phyloP scores from a whole-genome alignment of 2,888 invertebrate genomes.

The Aethes cnicana region DNA sequence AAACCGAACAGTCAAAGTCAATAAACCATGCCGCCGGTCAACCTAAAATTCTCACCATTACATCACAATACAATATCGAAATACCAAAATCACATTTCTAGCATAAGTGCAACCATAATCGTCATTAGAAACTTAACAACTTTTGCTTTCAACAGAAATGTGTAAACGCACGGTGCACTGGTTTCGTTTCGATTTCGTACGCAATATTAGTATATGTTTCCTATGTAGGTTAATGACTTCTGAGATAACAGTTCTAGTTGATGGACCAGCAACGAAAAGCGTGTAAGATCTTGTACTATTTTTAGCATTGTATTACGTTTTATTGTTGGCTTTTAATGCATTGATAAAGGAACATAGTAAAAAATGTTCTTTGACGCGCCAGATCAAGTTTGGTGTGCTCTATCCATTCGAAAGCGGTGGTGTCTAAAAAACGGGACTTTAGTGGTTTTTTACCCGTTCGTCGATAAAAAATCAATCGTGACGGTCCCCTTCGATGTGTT shows the following conservation, averaged over 20 bases:
- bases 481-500: slow-evolving; percentile 43
- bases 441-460: slow-evolving; percentile 45
- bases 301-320: slow-evolving; percentile 6
- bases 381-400: slow-evolving; percentile 1
- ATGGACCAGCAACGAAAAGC: slow-evolving; percentile 37
- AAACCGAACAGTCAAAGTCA: slow-evolving; percentile 39
- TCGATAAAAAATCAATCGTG: slow-evolving; percentile 64
- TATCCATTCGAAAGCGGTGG: slow-evolving; percentile 15
- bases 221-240: slow-evolving; percentile 71
- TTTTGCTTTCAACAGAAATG: slow-evolving; percentile 70
- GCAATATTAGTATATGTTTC: slow-evolving; percentile 64
- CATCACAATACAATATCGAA: slow-evolving; percentile 44
- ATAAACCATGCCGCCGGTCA: slow-evolving; percentile 44
- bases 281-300: slow-evolving; percentile 12
- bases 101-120: slow-evolving; percentile 44
- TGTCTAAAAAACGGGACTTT: slow-evolving; percentile 22
- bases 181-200: slow-evolving; percentile 61
- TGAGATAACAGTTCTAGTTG: slow-evolving; percentile 51
- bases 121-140: slow-evolving; percentile 52
- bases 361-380: background rate
- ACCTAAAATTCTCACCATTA: slow-evolving; percentile 34
- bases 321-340: background rate
- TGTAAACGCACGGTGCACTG: slow-evolving; percentile 61
- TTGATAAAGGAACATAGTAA: background rate
- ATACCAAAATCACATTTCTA: slow-evolving; percentile 40